phyloP scores from a whole-genome alignment of 2,888 invertebrate species.

The Agrenia bidenticulata region DNA sequence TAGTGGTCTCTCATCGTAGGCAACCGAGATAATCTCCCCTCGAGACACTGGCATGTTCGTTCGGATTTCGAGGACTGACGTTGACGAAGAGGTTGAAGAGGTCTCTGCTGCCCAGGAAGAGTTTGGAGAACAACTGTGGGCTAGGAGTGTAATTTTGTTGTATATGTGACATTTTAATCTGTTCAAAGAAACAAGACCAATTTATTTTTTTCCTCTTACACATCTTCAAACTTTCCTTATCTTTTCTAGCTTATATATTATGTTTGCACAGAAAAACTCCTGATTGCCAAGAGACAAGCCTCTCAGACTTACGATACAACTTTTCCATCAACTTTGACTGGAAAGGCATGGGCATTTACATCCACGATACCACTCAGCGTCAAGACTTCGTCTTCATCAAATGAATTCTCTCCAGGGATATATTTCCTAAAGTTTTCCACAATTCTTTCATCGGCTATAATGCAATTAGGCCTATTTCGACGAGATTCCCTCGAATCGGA shows the following conservation, averaged over 20 bases:
- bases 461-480: conserved; percentile 35
- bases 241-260: too few relatives aligned
- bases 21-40: conserved; percentile 35
- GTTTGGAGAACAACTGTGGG: conserved; percentile 34
- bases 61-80: conserved; percentile 35
- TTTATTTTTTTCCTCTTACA: too few relatives aligned
- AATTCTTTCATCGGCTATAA: conserved; percentile 37
- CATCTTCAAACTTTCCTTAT: too few relatives aligned
- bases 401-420: neutral
- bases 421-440: conserved; percentile 40
- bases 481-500: conserved; percentile 37
- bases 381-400: conserved; percentile 30
- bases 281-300: too few relatives aligned
- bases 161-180: conserved; percentile 30
- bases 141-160: conserved; percentile 38
- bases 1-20: conserved; percentile 41
- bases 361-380: conserved; percentile 45
- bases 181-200: too few relatives aligned
- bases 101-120: neutral
- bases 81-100: conserved; percentile 37
- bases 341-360: conserved; percentile 45
- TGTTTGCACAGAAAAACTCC: too few relatives aligned
- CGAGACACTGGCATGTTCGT: conserved; percentile 33
- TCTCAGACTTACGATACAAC: conserved; percentile 17
- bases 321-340: conserved; percentile 34